Percentiles rank a stretch among this genome's conserved stretches.
These are phyloP conservation scores for Scaptomyza montana DNA, from an alignment of 1,140 invertebrate genomes.

Conservation along the genomic window DNA sequence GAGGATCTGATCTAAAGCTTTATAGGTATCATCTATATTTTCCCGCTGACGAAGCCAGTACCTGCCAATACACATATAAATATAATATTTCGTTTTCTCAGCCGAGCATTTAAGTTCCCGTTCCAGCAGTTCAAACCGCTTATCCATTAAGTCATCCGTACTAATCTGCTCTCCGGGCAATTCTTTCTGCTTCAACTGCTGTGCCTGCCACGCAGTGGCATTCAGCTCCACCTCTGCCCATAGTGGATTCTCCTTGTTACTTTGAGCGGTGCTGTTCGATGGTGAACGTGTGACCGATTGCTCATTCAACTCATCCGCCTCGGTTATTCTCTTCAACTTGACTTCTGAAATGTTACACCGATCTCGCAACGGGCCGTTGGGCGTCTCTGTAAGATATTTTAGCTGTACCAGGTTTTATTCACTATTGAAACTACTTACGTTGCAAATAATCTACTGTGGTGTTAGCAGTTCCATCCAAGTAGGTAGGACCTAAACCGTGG, in stretches of 20 bases:
- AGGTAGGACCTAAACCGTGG: slow-evolving; percentile 21
- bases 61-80: slow-evolving; percentile 45
- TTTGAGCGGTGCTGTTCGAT: slow-evolving; percentile 37
- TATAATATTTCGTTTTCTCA: slow-evolving; percentile 53
- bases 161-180: slow-evolving; percentile 12
- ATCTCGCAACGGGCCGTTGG: slow-evolving; percentile 62
- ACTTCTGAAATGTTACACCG: slow-evolving; percentile 64
- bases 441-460: no score
- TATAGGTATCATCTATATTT: slow-evolving; percentile 56
- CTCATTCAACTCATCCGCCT: slow-evolving; percentile 55
- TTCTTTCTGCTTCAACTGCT: slow-evolving; percentile 41
- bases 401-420: no score
- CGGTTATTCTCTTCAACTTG: slow-evolving; percentile 69
- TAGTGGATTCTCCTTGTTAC: slow-evolving; percentile 72
- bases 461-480: slow-evolving; percentile 16
- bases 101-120: slow-evolving; percentile 56
- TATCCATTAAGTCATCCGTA: slow-evolving; percentile 33
- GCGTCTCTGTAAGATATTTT: slow-evolving; percentile 41
- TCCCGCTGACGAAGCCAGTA: slow-evolving; percentile 57
- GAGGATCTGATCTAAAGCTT: slow-evolving; percentile 55
- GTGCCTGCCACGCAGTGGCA: neutral
- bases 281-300: neutral
- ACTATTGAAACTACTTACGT: no score
- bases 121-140: slow-evolving; percentile 58
- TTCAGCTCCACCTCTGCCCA: slow-evolving; percentile 14